A percentile compares a stretch with the other conserved stretches of the same genome.
phyloP scores from a whole-genome alignment of 1,140 invertebrate species.

The Zaprionus ornatus region DNA sequence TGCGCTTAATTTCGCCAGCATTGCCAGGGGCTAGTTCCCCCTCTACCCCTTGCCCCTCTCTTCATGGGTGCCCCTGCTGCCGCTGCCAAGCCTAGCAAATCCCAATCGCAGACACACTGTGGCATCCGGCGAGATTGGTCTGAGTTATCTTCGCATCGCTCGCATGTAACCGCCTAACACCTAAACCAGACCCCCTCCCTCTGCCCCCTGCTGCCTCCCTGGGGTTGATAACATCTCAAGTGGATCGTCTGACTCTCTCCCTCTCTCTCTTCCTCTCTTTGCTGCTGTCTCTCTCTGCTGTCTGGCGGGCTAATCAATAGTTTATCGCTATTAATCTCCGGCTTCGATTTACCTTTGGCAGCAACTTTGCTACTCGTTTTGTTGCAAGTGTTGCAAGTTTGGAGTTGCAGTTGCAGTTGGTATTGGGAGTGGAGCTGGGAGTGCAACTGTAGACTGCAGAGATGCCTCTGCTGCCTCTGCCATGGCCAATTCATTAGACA shows the following conservation, averaged over 20 bases:
- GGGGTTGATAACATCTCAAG: slow-evolving; percentile 64
- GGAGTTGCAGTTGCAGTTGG: not conserved
- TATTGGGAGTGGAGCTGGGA: slow-evolving; percentile 11
- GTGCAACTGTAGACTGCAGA: not conserved
- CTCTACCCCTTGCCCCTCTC: not conserved
- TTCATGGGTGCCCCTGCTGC: not conserved
- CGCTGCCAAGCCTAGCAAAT: not conserved
- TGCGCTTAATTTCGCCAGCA: slow-evolving; percentile 71
- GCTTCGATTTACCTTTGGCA: slow-evolving; percentile 79
- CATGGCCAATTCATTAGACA: slow-evolving; percentile 68
- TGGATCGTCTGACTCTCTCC: slow-evolving; percentile 40
- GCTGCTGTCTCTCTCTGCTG: slow-evolving; percentile 9
- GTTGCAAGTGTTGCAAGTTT: slow-evolving; percentile 17
- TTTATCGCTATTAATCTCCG: slow-evolving; percentile 81
- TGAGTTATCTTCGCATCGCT: slow-evolving; percentile 75
- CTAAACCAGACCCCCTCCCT: not conserved
- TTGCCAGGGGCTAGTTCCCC: not conserved
- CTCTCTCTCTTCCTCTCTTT: not conserved
- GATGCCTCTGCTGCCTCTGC: slow-evolving; percentile 1
- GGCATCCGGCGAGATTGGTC: slow-evolving; percentile 49
- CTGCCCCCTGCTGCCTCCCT: not conserved
- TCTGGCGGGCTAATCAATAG: slow-evolving; percentile 75
- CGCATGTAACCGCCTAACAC: slow-evolving; percentile 65
- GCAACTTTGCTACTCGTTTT: slow-evolving; percentile 75
- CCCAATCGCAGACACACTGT: slow-evolving; percentile 1